phyloP scores from a whole-genome alignment of 37 sponge, comb jelly and placozoan genomes.

The Ianthella basta region DNA sequence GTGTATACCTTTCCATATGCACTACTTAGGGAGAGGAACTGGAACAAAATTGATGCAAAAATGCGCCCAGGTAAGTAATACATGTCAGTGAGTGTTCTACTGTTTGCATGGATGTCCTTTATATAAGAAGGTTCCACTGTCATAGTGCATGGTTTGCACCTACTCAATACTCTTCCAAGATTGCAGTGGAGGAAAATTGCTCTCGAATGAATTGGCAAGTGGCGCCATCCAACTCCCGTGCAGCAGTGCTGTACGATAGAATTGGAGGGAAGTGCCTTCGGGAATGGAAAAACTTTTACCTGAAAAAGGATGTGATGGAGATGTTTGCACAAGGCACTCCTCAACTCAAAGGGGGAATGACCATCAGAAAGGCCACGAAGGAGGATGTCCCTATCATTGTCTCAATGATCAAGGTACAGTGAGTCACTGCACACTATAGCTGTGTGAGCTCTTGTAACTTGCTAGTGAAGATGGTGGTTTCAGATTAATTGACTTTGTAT shows the following conservation, averaged over 20 bases:
- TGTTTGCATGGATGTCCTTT: constrained; percentile 1
- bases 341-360: background rate
- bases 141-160: too few relatives aligned
- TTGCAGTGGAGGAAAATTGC: constrained; percentile 9
- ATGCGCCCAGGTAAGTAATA: background rate
- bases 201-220: constrained; percentile 41
- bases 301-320: background rate
- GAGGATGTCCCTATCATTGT: background rate
- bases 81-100: background rate
- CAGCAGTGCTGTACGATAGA: constrained; percentile 40
- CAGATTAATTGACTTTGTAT: too few relatives aligned
- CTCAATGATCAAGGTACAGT: background rate
- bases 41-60: background rate
- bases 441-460: too few relatives aligned
- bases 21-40: background rate
- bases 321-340: background rate
- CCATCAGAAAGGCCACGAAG: background rate
- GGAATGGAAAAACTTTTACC: constrained; percentile 11
- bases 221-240: constrained; percentile 49
- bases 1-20: too few relatives aligned
- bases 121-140: too few relatives aligned
- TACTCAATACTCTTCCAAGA: constrained; percentile 7
- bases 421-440: too few relatives aligned
- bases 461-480: too few relatives aligned
- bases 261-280: constrained; percentile 14